These are phyloP conservation scores for Calameuta idolon DNA, from an alignment of 2,888 invertebrate species.

Conservation along the genomic window DNA sequence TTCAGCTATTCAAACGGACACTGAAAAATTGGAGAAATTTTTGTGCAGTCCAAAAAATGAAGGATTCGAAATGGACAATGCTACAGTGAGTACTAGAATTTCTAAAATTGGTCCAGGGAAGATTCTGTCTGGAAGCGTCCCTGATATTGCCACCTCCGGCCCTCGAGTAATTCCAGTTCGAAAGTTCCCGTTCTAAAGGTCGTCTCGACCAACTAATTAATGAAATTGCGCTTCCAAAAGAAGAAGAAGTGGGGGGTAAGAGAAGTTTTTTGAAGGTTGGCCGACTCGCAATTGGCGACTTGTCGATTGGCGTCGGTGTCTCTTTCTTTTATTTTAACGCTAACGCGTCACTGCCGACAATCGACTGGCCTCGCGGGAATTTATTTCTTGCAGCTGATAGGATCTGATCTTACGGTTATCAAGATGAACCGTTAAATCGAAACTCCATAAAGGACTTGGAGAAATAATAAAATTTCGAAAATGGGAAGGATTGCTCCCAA, in stretches of 20 bases:
- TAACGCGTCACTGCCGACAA: neutral
- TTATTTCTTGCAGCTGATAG: neutral
- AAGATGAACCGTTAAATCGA: neutral
- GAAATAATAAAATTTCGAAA: neutral
- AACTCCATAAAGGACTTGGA: neutral
- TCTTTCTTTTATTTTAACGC: neutral
- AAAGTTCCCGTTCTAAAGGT: neutral
- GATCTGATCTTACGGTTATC: neutral
- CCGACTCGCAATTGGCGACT: neutral
- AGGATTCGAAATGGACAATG: neutral
- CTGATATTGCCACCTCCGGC: neutral
- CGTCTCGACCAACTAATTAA: neutral
- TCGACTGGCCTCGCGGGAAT: neutral
- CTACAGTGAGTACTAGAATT: neutral
- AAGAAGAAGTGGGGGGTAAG: neutral
- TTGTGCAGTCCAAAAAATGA: neutral
- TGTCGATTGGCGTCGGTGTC: neutral
- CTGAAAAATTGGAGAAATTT: no score
- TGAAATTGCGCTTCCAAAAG: neutral
- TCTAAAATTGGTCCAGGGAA: neutral
- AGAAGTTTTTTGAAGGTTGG: neutral
- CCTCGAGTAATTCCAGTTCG: neutral
- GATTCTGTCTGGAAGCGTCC: neutral
- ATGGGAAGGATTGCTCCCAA: neutral
- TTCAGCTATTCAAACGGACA: no score